Base-by-base conservation (phyloP, 2,888 invertebrate species). In the Erannis defoliaria region DNA sequence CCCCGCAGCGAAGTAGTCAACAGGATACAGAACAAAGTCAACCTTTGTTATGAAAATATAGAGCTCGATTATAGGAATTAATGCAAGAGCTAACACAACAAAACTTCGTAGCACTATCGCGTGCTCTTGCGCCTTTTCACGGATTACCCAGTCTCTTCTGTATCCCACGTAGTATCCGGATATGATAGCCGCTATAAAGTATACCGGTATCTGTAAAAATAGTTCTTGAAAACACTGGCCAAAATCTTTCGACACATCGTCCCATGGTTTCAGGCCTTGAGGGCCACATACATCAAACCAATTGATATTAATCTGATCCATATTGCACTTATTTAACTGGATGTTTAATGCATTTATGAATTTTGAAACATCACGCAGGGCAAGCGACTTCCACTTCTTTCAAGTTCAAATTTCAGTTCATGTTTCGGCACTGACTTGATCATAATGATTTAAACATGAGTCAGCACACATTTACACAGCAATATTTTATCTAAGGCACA, bases 181-280 rank as follows among this genome's bases (percentile, higher is more conserved):
- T 45, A 95, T 84, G 14, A 96, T 90, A 3, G 97, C 96, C 70
- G 98, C 94, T 33, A 97, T 76, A 46, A 94, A 94, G 75, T 96
- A 95, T 42, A 96, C 85, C 14, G 98, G 97, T 72, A 97, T 94
- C 84, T 97, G 95, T 33, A 98, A 93, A 77, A 95, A 96, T 51
- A 98, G 86, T 85, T 97, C 95, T 85, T 98, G 97, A 82, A 98
- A 98, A 85, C 98, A 98, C 60, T 95, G 91, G 57, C 97, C 95
- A 74, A 98, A 94, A 88, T 98, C 97, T 78, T 96, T 95, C 33
- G 94, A 94, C 14, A 93, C 86, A 9, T 94, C 92, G 75, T 96
- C 94, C 94, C 97, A 96, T 21, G 96, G 94, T 63, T 92, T 90
- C 53, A 97, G 88, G 26, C 96, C 96, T 23, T 94, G 94, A n/a